phyloP scores from a whole-genome alignment of 2,113 vertebrate species.

The Pomatorhinus ruficollis region DNA sequence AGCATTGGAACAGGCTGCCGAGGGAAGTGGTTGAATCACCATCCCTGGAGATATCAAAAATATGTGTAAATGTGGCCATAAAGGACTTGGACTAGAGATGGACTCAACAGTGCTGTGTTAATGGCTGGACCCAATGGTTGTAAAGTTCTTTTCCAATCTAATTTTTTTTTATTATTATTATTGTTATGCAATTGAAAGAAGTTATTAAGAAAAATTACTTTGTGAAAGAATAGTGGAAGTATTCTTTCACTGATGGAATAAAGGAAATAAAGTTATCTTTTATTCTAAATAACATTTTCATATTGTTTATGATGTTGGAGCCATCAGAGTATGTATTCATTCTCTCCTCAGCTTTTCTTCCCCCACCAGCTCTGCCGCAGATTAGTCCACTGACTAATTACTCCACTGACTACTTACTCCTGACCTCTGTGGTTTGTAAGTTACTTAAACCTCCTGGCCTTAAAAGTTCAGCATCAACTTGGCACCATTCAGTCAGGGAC shows the following conservation, averaged over 20 bases:
- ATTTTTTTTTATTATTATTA: background rate
- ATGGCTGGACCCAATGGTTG: accelerated
- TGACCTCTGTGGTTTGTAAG: background rate
- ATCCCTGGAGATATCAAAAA: background rate
- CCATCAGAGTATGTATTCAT: background rate
- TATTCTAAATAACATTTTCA: background rate
- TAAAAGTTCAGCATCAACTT: background rate
- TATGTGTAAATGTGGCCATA: accelerated
- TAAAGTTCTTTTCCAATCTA: background rate
- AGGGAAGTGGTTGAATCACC: background rate
- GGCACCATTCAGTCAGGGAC: background rate
- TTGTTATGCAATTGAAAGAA: background rate
- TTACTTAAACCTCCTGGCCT: background rate
- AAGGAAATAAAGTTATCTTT: background rate
- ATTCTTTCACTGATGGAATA: background rate
- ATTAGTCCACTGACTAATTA: background rate
- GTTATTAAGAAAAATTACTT: background rate
- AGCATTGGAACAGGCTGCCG: background rate
- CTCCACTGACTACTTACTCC: background rate
- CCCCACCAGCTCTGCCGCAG: background rate
- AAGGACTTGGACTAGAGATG: background rate
- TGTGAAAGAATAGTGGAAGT: background rate
- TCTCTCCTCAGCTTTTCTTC: background rate
- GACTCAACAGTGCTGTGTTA: background rate
- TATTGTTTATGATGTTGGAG: background rate